Percentiles rank a stretch among this genome's conserved stretches.
Conservation (phyloP, 2,888 invertebrate species). For the Trissolcus japonicus region DNA sequence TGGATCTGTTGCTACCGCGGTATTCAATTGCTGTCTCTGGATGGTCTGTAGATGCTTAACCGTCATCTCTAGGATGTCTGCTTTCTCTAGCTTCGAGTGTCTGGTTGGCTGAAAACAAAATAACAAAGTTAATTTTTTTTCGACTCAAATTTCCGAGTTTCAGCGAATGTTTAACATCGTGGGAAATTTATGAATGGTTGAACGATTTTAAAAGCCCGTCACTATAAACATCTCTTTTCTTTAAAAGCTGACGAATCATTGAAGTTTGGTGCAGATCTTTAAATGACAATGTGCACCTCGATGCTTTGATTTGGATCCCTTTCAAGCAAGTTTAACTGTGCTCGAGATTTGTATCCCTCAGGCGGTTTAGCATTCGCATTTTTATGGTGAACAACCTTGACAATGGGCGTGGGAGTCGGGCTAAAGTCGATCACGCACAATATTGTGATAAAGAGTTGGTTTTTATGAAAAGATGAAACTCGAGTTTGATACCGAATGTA, state of each 20-base stretch:
- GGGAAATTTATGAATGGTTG: conserved; percentile 51
- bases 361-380: conserved; percentile 65
- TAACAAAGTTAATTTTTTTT: conserved; percentile 24
- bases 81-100: conserved; percentile 96
- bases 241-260: conserved; percentile 44
- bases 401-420: conserved; percentile 74
- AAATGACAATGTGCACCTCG: conserved; percentile 66
- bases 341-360: conserved; percentile 60
- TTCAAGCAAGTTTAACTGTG: conserved; percentile 59
- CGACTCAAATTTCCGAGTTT: background rate
- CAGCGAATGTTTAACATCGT: conserved; percentile 29
- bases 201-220: conserved; percentile 57
- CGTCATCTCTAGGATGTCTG: conserved; percentile 96
- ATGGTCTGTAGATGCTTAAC: conserved; percentile 94
- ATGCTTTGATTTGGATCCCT: conserved; percentile 64
- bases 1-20: conserved; percentile 90
- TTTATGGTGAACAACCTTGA: conserved; percentile 69
- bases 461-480: conserved; percentile 47
- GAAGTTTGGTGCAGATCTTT: conserved; percentile 67
- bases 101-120: conserved; percentile 86
- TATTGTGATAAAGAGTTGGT: conserved; percentile 67
- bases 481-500: conserved; percentile 25
- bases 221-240: conserved; percentile 55
- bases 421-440: conserved; percentile 66
- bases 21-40: conserved; percentile 90